A percentile compares a stretch with the other conserved stretches of the same genome.
These are phyloP conservation scores for Benitochromis conjunctus DNA, from an alignment of 2,113 vertebrate genomes.

Conservation along the genomic window DNA sequence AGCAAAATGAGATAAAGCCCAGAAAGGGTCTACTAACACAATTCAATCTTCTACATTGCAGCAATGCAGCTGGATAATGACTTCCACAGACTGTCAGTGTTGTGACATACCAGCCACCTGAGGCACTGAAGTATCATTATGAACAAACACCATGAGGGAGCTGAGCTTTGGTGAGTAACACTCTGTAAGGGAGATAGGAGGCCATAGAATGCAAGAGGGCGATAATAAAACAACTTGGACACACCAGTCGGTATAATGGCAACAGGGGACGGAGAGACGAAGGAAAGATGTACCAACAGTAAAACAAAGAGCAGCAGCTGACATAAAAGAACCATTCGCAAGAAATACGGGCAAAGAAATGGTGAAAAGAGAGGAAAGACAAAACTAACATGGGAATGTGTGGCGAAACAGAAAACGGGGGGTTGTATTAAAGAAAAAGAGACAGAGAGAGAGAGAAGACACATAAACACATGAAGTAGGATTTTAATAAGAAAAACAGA, in stretches of 20 bases:
- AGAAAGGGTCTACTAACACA: background rate
- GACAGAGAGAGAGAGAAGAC: background rate
- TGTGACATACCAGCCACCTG: conserved; percentile 1
- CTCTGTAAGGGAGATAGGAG: background rate
- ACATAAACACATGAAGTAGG: background rate
- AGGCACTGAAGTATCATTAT: conserved; percentile 19
- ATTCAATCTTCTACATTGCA: background rate
- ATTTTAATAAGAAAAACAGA: background rate
- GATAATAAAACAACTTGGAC: background rate
- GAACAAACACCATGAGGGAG: background rate
- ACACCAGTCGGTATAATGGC: background rate
- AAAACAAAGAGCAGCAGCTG: background rate
- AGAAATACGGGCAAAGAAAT: background rate
- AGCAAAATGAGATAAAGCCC: background rate
- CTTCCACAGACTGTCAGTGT: background rate
- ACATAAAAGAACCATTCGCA: background rate
- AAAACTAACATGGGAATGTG: background rate
- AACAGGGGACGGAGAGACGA: background rate
- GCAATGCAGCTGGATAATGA: conserved; percentile 18
- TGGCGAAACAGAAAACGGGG: background rate
- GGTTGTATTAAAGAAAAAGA: background rate
- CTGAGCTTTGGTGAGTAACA: background rate
- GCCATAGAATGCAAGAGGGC: background rate
- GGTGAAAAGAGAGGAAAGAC: background rate
- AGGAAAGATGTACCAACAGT: background rate